Percentiles rank a stretch among this genome's conserved stretches.
Evolutionary conservation across 92 coral and sea anemone species (phyloP).

Genomic region (Porites lobata): DNA sequence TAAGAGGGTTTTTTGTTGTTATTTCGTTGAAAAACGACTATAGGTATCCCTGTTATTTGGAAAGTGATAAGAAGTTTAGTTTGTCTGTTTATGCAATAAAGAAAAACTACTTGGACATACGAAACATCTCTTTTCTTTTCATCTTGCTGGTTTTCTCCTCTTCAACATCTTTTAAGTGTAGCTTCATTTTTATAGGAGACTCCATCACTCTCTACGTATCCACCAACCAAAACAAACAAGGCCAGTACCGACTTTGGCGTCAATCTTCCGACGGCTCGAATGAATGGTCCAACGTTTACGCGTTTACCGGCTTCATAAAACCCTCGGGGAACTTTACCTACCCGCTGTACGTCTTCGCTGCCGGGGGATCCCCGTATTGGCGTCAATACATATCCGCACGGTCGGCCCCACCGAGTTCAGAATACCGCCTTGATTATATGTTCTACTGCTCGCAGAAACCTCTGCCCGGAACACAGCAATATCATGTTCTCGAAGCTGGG

Average conservation of each 20-base stretch:
- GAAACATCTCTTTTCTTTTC: no score
- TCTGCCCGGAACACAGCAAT: constrained; percentile 77
- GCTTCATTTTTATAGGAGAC: constrained; percentile 55
- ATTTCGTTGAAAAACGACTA: no score
- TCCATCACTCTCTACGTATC: constrained; percentile 84
- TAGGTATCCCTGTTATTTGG: no score
- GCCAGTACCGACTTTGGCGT: constrained; percentile 93
- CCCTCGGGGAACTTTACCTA: constrained; percentile 80
- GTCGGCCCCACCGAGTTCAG: constrained; percentile 87
- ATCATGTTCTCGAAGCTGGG: constrained; percentile 88
- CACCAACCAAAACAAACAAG: constrained; percentile 72
- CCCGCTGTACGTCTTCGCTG: constrained; percentile 91
- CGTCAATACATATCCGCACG: constrained; percentile 86
- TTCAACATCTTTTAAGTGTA: no score
- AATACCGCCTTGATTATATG: constrained; percentile 94
- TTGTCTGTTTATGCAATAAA: no score
- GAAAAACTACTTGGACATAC: no score
- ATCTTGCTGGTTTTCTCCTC: no score
- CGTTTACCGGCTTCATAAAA: constrained; percentile 79
- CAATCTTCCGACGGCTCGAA: constrained; percentile 86
- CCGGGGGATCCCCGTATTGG: constrained; percentile 99
- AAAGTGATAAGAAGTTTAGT: no score
- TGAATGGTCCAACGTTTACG: constrained; percentile 90
- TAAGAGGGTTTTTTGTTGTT: no score
- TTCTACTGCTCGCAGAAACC: constrained; percentile 84